These are phyloP conservation scores for Phymastichus coffea DNA, from an alignment of 1,140 invertebrate genomes.

Conservation along the genomic window DNA sequence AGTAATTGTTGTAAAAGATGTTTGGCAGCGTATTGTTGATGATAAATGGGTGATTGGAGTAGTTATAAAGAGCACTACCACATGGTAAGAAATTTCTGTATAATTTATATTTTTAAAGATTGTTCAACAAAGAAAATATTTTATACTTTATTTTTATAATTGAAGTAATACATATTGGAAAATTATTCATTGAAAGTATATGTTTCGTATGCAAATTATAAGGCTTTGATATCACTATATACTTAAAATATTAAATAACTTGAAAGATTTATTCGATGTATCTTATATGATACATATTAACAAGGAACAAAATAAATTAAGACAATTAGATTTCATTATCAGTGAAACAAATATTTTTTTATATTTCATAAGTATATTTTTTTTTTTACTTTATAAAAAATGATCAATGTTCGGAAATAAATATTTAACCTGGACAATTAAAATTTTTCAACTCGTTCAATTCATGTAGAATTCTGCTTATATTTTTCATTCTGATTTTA, in stretches of 20 bases:
- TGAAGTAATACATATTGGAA: neutral
- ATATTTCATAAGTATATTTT: too few relatives aligned
- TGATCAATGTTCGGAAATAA: too few relatives aligned
- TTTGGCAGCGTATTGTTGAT: slow-evolving; percentile 42
- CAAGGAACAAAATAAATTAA: too few relatives aligned
- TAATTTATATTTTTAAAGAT: neutral
- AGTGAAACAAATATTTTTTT: too few relatives aligned
- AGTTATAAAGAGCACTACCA: slow-evolving; percentile 35
- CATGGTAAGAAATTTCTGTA: slow-evolving; percentile 37
- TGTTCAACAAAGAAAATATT: neutral
- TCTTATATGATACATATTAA: too few relatives aligned
- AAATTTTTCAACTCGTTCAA: too few relatives aligned
- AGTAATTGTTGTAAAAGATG: slow-evolving; percentile 26
- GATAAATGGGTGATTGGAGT: slow-evolving; percentile 48
- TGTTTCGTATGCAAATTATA: neutral
- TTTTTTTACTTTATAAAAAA: too few relatives aligned
- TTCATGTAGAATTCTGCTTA: too few relatives aligned
- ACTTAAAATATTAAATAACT: neutral
- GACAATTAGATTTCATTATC: too few relatives aligned
- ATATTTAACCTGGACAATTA: too few relatives aligned
- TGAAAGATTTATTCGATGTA: neutral
- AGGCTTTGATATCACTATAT: neutral
- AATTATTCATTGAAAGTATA: neutral
- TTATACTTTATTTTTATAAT: neutral
- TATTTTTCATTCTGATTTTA: too few relatives aligned